These are phyloP conservation scores for Zophobas atratus DNA, from an alignment of 1,140 invertebrate genomes.

Conservation along the genomic window DNA sequence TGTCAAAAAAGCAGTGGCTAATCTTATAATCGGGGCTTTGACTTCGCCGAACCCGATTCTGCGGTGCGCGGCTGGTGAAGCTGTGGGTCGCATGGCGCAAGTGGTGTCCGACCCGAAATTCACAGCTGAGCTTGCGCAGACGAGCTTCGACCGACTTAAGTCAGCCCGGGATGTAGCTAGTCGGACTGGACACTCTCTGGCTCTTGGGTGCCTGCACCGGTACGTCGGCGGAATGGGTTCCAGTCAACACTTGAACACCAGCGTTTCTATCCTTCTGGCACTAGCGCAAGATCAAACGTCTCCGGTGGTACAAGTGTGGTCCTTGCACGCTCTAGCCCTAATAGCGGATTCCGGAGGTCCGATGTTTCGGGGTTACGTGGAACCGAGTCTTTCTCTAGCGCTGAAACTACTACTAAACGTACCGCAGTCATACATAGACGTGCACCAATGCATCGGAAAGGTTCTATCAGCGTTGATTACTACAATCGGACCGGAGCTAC, in stretches of 20 bases:
- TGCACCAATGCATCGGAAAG: slow-evolving; percentile 96
- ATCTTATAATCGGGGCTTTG: slow-evolving; percentile 85
- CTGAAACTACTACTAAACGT: slow-evolving; percentile 92
- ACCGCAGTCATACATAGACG: slow-evolving; percentile 91
- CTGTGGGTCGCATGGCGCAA: slow-evolving; percentile 91
- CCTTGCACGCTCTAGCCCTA: slow-evolving; percentile 93
- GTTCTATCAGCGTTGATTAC: slow-evolving; percentile 94
- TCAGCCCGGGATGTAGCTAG: slow-evolving; percentile 90
- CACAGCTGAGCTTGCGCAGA: slow-evolving; percentile 92
- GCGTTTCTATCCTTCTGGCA: slow-evolving; percentile 94
- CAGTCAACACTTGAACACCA: slow-evolving; percentile 93
- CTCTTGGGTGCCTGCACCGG: slow-evolving; percentile 92
- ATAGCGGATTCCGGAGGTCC: slow-evolving; percentile 98
- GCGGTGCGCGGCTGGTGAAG: slow-evolving; percentile 90
- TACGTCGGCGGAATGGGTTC: slow-evolving; percentile 94
- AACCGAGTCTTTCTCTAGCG: slow-evolving; percentile 91
- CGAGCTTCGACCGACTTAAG: slow-evolving; percentile 91
- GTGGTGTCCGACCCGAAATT: slow-evolving; percentile 89
- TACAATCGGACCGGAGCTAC: slow-evolving; percentile 97
- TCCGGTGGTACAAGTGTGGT: slow-evolving; percentile 96
- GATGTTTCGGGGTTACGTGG: slow-evolving; percentile 98
- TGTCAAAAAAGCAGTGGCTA: slow-evolving; percentile 88
- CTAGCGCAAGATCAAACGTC: slow-evolving; percentile 94
- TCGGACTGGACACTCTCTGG: slow-evolving; percentile 93
- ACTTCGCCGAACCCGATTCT: slow-evolving; percentile 89